A percentile compares a stretch with the other conserved stretches of the same genome.
Conservation (phyloP, 2,888 invertebrate genomes). For the Meloe dianella region DNA sequence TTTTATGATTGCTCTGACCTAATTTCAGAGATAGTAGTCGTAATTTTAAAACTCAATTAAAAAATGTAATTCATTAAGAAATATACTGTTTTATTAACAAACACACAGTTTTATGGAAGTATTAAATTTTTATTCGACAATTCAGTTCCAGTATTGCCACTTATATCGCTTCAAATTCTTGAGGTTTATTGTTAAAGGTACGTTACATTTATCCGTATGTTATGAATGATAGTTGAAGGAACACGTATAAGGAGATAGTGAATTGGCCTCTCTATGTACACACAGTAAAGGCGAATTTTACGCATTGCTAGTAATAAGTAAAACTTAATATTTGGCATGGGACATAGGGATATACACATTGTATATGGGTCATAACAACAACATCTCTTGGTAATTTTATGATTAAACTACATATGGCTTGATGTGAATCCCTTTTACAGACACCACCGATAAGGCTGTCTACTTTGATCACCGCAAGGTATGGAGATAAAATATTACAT, state of each 20-base stretch:
- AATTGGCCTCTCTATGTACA: conserved; percentile 13
- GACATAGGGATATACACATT: conserved; percentile 22
- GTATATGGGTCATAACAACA: conserved; percentile 4
- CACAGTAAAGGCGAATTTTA: conserved; percentile 28
- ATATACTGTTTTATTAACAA: conserved; percentile 8
- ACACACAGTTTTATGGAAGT: conserved; percentile 14
- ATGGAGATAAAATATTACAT: conserved; percentile 27
- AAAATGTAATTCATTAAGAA: conserved; percentile 10
- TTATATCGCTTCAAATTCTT: conserved; percentile 16
- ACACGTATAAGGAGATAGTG: not conserved
- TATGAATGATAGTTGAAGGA: not conserved
- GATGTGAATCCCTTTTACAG: conserved; percentile 26
- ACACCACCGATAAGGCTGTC: conserved; percentile 27
- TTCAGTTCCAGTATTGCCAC: conserved; percentile 4
- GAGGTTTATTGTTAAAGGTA: conserved; percentile 20
- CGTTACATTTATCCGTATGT: conserved; percentile 13
- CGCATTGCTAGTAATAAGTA: conserved; percentile 31
- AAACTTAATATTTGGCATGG: conserved; percentile 36
- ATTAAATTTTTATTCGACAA: conserved; percentile 25
- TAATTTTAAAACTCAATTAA: conserved; percentile 6
- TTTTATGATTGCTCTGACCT: not conserved
- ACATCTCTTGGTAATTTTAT: conserved; percentile 25
- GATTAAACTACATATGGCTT: conserved; percentile 25
- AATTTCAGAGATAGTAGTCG: not conserved
- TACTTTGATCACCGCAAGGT: conserved; percentile 21